These are phyloP conservation scores for Drosophila limbata DNA, from an alignment of 2,888 invertebrate genomes.

Conservation along the genomic window DNA sequence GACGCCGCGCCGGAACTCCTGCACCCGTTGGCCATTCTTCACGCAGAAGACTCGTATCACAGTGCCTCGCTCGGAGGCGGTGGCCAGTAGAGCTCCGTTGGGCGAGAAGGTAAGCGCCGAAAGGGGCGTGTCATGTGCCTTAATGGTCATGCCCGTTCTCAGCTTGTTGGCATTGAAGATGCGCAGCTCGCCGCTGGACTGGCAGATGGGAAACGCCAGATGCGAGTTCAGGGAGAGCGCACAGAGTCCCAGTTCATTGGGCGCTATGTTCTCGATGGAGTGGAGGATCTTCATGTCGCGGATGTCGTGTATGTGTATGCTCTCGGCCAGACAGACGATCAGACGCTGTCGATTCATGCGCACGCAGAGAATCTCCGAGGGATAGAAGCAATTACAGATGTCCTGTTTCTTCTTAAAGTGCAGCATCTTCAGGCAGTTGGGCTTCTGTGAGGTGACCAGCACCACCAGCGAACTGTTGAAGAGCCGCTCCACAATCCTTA, in stretches of 20 bases:
- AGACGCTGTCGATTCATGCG: slow-evolving; percentile 85
- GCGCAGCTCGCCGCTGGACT: slow-evolving; percentile 82
- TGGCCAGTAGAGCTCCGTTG: slow-evolving; percentile 83
- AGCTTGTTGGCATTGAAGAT: slow-evolving; percentile 84
- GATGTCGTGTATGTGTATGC: slow-evolving; percentile 85
- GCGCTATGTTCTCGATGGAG: slow-evolving; percentile 83
- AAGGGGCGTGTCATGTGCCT: slow-evolving; percentile 84
- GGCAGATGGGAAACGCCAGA: slow-evolving; percentile 84
- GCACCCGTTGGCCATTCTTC: slow-evolving; percentile 84
- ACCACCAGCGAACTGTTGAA: slow-evolving; percentile 85
- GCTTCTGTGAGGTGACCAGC: slow-evolving; percentile 84
- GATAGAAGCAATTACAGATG: slow-evolving; percentile 85
- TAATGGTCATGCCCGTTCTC: slow-evolving; percentile 80
- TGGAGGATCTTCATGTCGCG: slow-evolving; percentile 85
- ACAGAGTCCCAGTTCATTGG: slow-evolving; percentile 83
- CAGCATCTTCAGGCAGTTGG: slow-evolving; percentile 84
- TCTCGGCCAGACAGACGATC: slow-evolving; percentile 83
- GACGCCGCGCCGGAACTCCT: slow-evolving; percentile 85
- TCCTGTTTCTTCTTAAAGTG: slow-evolving; percentile 85
- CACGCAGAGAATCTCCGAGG: slow-evolving; percentile 84
- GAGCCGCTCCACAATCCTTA: slow-evolving; percentile 84
- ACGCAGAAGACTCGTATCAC: slow-evolving; percentile 85
- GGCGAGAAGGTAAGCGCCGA: slow-evolving; percentile 85
- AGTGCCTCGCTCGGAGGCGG: slow-evolving; percentile 85
- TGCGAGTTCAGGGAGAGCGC: slow-evolving; percentile 84